These are phyloP conservation scores for Triops longicaudatus DNA, from an alignment of 1,140 invertebrate genomes.

Conservation along the genomic window DNA sequence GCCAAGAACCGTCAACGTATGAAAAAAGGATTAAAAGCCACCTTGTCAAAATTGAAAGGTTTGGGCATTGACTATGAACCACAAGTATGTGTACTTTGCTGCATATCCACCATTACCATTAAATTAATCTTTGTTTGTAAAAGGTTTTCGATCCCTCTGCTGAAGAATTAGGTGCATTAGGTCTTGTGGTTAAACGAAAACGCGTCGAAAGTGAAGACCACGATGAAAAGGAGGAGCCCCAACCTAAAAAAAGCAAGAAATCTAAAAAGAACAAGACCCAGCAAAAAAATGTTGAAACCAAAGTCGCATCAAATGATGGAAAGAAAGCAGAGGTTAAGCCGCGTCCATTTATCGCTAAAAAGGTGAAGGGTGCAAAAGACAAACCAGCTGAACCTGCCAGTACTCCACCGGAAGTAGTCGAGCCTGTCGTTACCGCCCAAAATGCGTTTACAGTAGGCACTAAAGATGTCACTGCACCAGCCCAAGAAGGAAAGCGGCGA, in stretches of 20 bases:
- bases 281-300: neutral
- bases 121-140: neutral
- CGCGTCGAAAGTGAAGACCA: neutral
- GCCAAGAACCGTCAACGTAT: slow-evolving; percentile 23
- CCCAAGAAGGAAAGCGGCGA: neutral
- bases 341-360: slow-evolving; percentile 10
- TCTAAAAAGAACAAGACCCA: neutral
- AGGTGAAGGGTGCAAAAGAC: neutral
- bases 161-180: neutral
- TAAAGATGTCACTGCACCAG: neutral
- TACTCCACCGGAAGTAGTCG: neutral
- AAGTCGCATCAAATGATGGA: neutral
- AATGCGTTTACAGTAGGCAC: neutral
- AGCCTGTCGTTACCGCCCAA: neutral
- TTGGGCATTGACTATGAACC: slow-evolving; percentile 32
- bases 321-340: slow-evolving; percentile 1
- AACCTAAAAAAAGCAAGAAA: neutral
- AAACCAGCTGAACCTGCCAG: neutral
- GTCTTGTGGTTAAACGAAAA: neutral
- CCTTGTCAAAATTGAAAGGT: slow-evolving; percentile 29
- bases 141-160: neutral
- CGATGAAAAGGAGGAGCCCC: neutral
- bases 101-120: neutral
- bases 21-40: slow-evolving; percentile 25
- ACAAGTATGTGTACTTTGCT: slow-evolving; percentile 8